These are phyloP conservation scores for Liodrosophila aerea DNA, from an alignment of 2,888 invertebrate genomes.

Conservation along the genomic window DNA sequence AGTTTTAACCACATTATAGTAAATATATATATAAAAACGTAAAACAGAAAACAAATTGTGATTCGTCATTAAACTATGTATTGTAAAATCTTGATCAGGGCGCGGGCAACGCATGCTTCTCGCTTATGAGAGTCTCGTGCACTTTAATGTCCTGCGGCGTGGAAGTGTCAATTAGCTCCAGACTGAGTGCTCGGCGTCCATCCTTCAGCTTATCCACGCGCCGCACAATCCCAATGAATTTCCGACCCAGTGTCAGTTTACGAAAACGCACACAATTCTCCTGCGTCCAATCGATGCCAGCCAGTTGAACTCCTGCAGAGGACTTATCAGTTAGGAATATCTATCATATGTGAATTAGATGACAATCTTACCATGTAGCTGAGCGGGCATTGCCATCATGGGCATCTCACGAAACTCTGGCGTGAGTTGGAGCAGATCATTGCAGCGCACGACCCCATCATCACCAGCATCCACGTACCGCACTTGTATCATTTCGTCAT, in stretches of 20 bases:
- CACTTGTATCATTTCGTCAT: slow-evolving; percentile 84
- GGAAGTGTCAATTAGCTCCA: slow-evolving; percentile 88
- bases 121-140: slow-evolving; percentile 86
- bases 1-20: slow-evolving; percentile 21
- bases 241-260: slow-evolving; percentile 87
- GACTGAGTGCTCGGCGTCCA: slow-evolving; percentile 85
- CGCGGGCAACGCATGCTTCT: slow-evolving; percentile 84
- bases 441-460: slow-evolving; percentile 84
- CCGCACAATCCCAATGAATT: slow-evolving; percentile 87
- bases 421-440: slow-evolving; percentile 84
- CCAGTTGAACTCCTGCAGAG: slow-evolving; percentile 83
- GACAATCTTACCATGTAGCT: slow-evolving; percentile 83
- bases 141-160: slow-evolving; percentile 87
- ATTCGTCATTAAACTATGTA: slow-evolving; percentile 1
- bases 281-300: slow-evolving; percentile 81
- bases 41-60: slow-evolving; percentile 40
- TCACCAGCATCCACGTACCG: slow-evolving; percentile 87
- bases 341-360: neutral
- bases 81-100: slow-evolving; percentile 18
- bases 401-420: slow-evolving; percentile 85
- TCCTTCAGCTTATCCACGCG: slow-evolving; percentile 86
- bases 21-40: slow-evolving; percentile 40
- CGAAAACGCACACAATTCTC: slow-evolving; percentile 90
- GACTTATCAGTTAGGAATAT: too few relatives aligned
- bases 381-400: slow-evolving; percentile 87